phyloP scores from a whole-genome alignment of 2,113 vertebrate genomes.

The Cygnus atratus region DNA sequence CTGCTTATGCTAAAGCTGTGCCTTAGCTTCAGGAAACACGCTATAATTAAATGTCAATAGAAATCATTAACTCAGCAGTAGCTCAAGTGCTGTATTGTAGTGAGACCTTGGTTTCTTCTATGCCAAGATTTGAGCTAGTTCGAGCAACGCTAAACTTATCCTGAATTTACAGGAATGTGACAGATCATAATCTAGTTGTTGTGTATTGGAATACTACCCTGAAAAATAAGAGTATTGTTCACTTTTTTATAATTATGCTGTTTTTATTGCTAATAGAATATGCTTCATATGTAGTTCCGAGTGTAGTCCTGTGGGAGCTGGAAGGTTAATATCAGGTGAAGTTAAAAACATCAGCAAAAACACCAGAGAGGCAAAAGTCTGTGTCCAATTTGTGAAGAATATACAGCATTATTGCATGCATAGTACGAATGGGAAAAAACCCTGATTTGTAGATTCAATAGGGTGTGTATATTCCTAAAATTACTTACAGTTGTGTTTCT shows the following conservation, averaged over 20 bases:
- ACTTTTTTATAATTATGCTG: not conserved
- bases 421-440: not conserved
- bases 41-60: not conserved
- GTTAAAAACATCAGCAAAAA: not conserved
- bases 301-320: not conserved
- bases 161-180: not conserved
- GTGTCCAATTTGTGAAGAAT: not conserved
- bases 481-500: not conserved
- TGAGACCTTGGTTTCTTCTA: not conserved
- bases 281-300: not conserved
- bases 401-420: not conserved
- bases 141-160: not conserved
- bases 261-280: not conserved
- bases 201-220: not conserved
- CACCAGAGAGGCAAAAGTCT: not conserved
- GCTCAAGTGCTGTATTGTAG: not conserved
- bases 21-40: not conserved
- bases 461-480: not conserved
- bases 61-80: not conserved
- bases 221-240: not conserved
- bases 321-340: not conserved
- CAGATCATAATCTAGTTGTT: not conserved
- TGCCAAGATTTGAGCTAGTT: not conserved
- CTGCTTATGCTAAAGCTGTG: not conserved
- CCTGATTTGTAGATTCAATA: not conserved